Evolutionary conservation across 1,140 invertebrate genomes (phyloP).

Genomic region (Drosophila ironensis): DNA sequence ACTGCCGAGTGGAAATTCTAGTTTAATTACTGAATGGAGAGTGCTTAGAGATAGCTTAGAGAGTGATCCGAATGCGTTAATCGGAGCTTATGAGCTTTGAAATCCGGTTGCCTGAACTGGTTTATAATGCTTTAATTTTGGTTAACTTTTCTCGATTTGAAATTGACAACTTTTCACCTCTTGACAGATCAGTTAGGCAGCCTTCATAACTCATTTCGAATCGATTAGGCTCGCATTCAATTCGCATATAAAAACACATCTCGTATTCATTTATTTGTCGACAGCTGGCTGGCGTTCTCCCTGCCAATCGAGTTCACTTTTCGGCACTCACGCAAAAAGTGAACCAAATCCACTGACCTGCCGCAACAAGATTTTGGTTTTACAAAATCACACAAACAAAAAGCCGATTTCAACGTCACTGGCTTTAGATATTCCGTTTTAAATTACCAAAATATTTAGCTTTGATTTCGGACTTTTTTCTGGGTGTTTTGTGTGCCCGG

Average conservation of each 20-base stretch:
- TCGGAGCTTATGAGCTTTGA: too few relatives aligned
- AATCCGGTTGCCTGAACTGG: too few relatives aligned
- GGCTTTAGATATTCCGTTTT: constrained; percentile 40
- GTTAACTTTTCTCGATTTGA: too few relatives aligned
- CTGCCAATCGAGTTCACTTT: constrained; percentile 36
- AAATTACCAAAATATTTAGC: constrained; percentile 35
- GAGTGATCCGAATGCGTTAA: too few relatives aligned
- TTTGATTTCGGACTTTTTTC: constrained; percentile 35
- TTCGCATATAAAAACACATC: constrained; percentile 8
- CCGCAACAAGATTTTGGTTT: constrained; percentile 47
- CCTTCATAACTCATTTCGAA: constrained; percentile 11
- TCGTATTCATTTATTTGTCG: constrained; percentile 21
- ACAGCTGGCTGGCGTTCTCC: constrained; percentile 42
- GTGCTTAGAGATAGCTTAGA: too few relatives aligned
- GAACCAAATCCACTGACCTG: constrained; percentile 49
- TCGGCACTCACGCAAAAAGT: constrained; percentile 37
- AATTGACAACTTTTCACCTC: too few relatives aligned
- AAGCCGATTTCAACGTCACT: constrained; percentile 28
- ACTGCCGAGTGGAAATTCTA: constrained; percentile 27
- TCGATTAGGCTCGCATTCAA: too few relatives aligned
- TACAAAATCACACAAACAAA: not conserved
- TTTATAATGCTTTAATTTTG: too few relatives aligned
- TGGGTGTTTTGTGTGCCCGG: constrained; percentile 41
- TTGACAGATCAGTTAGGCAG: constrained; percentile 40
- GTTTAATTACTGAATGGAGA: constrained; percentile 14